Base-by-base conservation (phyloP, 1,140 invertebrate genomes). In the Laodelphax striatellus region DNA sequence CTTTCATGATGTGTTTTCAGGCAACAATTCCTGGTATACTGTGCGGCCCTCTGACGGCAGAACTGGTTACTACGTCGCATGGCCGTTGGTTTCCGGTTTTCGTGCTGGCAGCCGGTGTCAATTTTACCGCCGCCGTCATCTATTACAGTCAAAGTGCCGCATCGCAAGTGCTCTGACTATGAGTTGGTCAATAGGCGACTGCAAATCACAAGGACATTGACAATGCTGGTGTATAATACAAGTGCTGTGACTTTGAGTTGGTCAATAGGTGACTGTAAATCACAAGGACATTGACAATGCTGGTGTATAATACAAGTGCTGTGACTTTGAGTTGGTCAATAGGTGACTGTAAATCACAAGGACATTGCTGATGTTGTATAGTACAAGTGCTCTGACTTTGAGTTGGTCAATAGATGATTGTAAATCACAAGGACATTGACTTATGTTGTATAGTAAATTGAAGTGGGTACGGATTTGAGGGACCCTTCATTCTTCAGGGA, bases 51-150 rank as follows among this genome's bases (percentile, higher is more conserved):
- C 64, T 90, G 31, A 89, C 87, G 14, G 87, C 87, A 5, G 84
- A 87, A 70, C 72, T 90, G 55, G 87, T 90, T 0, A 83, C 80
- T 0, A 77, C 83, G 42, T 86, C 83, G 3, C 77, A 82, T 65
- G 85, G 86, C 22, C 76, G 85, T 57, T 90, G 87, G 87, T 80
- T 87, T 70, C 85, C 85, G 2, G 86, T 89, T 16, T 90, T 88
- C 70, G 77, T 87, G 38, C 71, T 88, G 13, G 86, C 87, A 5
- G 85, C 83, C 1, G 79, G 79, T 24, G 77, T 89, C 17, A 89
- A 90, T 76, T 83, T 88, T 67, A 82, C 83, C n/a, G 86, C 85
- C 44, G 83, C 84, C 63, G 79, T 88, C 65, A 82, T 90, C 66
- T 90, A 88, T 72, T 78, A 84, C 66, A 85, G 81, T 65, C 86